Conservation (phyloP, 1,140 invertebrate species). For the Drosophila eugracilis region DNA sequence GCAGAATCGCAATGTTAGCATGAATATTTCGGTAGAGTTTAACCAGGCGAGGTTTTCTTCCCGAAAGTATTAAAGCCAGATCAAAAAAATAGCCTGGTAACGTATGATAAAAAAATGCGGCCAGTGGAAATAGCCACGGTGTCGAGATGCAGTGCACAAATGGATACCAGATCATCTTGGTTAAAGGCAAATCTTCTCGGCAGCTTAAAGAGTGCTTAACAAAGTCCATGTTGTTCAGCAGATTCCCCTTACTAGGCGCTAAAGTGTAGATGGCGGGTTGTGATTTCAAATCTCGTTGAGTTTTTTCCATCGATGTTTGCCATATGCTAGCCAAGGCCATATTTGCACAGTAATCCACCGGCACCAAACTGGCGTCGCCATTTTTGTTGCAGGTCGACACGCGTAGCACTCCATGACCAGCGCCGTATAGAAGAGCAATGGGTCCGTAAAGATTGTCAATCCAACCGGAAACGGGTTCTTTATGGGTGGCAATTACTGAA, state of each 20-base stretch:
- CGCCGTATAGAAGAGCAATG: constrained; percentile 89
- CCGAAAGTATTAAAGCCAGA: constrained; percentile 82
- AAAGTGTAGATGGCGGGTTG: constrained; percentile 88
- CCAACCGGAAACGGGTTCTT: constrained; percentile 91
- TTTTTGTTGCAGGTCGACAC: constrained; percentile 86
- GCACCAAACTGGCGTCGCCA: constrained; percentile 87
- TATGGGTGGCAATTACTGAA: constrained; percentile 92
- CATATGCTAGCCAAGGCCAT: constrained; percentile 90
- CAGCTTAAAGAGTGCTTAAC: constrained; percentile 43
- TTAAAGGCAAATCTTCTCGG: constrained; percentile 69
- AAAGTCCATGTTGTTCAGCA: constrained; percentile 87
- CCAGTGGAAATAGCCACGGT: constrained; percentile 81
- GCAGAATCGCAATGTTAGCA: constrained; percentile 87
- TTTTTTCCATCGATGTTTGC: constrained; percentile 85
- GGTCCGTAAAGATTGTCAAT: constrained; percentile 97
- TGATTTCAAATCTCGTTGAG: background rate
- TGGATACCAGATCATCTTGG: constrained; percentile 85
- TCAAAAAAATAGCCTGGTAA: constrained; percentile 87
- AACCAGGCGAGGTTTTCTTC: constrained; percentile 85
- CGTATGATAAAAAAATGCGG: constrained; percentile 86
- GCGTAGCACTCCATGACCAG: constrained; percentile 90
- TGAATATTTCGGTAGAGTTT: constrained; percentile 90
- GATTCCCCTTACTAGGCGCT: constrained; percentile 87
- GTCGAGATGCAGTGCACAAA: constrained; percentile 78
- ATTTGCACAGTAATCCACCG: constrained; percentile 92